Conservation (phyloP, 2,888 invertebrate genomes). For the Tiliacea aurago region DNA sequence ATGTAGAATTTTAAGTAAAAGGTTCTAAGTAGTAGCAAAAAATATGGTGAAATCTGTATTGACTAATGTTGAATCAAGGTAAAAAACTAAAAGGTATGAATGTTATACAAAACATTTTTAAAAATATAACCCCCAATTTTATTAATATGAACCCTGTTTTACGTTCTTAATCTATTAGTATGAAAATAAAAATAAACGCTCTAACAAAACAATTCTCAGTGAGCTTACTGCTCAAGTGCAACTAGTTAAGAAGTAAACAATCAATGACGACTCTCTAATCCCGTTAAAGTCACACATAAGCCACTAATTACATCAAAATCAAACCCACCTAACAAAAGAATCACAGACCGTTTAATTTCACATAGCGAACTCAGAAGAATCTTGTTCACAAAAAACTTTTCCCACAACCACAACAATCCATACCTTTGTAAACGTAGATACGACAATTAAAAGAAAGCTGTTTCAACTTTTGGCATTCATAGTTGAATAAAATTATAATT, state of each 20-base stretch:
- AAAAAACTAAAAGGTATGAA: not conserved
- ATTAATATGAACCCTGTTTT: not conserved
- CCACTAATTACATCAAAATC: constrained; percentile 55
- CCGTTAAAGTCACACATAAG: constrained; percentile 58
- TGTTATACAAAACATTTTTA: too few species aligned
- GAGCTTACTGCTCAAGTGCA: constrained; percentile 2
- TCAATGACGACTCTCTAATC: constrained; percentile 42
- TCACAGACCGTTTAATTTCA: constrained; percentile 55
- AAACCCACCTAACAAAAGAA: constrained; percentile 52
- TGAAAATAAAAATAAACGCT: not conserved
- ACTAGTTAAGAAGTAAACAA: constrained; percentile 22
- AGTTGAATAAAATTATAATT: constrained; percentile 60
- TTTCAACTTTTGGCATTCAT: constrained; percentile 60
- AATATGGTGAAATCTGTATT: too few species aligned
- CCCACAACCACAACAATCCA: constrained; percentile 43
- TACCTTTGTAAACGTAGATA: constrained; percentile 58
- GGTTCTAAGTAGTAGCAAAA: not conserved
- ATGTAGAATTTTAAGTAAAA: constrained; percentile 11
- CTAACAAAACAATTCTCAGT: not conserved
- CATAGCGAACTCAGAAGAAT: constrained; percentile 56
- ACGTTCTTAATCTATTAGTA: not conserved
- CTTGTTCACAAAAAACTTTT: constrained; percentile 60
- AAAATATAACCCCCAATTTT: not conserved
- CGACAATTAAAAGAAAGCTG: constrained; percentile 67
- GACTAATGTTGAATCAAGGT: not conserved